Evolutionary conservation across 2,888 invertebrate species (phyloP), one percentile per base, ranked within the genome.

Genomic region (Leptinotarsa tumamoca): DNA sequence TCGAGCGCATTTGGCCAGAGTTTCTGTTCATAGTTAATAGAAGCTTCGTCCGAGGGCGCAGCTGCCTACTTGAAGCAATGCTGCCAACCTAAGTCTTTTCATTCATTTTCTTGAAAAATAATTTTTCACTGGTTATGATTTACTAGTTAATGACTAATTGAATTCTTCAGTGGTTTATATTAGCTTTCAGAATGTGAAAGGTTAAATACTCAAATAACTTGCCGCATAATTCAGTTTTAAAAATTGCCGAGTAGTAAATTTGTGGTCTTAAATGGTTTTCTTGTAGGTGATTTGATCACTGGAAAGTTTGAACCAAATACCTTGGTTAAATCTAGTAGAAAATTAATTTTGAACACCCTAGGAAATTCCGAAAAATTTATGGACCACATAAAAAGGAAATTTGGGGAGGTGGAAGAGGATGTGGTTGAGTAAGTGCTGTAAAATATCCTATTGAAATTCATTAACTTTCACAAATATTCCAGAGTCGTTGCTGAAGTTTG

Each of bases 271-370:
- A 52, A 71, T 70, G 49, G 14, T 13, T 23, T 66, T 58, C 75
- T 79, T 84, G 33, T 79, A 88, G 87, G 82, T 79, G 84, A 85
- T 67, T 78, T 87, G 72, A 82, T 84, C 75, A 88, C 88, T 14
- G 84, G 85, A 77, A 85, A 82, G 80, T 88, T 87, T 82, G 81
- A 85, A 74, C 78, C 80, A 49, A 76, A 79, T n/a, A 21, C 21
- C n/a, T 13, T 83, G 54, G 63, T 77, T 27, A 75, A 63, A 23
- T 70, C 78, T 18, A 81, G 75, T 73, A 68, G 82, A 14, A 80
- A 76, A 21, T 75, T 82, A 72, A 79, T 85, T 79, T 76, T 85
- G 76, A 82, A 85, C 72, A 76, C 84, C 10, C 85, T 85, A 78
- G 76, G 77, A 13, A 79, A 80, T 52, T 79, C 80, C 15, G 74